Percentiles rank a stretch among this genome's conserved stretches.
Conservation (phyloP, 2,113 vertebrate genomes). For the Fulica atra region DNA sequence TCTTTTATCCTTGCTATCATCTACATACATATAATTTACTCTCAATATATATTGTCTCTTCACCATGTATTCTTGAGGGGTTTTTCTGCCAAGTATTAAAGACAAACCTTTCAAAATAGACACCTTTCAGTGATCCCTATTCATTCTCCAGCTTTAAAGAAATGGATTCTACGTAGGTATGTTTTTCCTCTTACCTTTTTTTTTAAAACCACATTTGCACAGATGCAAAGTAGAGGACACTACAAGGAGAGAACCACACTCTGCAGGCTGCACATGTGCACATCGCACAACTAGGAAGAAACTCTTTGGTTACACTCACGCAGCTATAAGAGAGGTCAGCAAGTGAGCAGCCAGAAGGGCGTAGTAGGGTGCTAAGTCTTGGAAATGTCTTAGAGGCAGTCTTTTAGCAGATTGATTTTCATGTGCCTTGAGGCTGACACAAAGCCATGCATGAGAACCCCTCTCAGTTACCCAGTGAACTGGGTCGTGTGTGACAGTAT, state of each 20-base stretch:
- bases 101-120: not conserved
- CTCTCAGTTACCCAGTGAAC: constrained; percentile 66
- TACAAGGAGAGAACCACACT: not conserved
- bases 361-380: constrained; percentile 19
- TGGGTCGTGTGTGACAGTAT: constrained; percentile 70
- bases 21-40: not conserved
- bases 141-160: not conserved
- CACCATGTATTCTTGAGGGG: not conserved
- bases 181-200: not conserved
- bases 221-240: not conserved
- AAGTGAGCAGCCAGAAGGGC: constrained; percentile 23
- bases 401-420: constrained; percentile 67
- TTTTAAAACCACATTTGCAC: not conserved
- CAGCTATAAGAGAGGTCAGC: constrained; percentile 10
- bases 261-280: not conserved
- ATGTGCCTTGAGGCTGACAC: constrained; percentile 50
- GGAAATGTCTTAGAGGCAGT: constrained; percentile 27
- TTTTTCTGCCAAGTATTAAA: not conserved
- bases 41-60: not conserved
- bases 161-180: accelerated
- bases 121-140: not conserved
- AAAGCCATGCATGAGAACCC: constrained; percentile 42
- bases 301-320: not conserved
- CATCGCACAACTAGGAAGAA: not conserved
- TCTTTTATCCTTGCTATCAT: constrained; percentile 6